These are phyloP conservation scores for Drosophila sucinea DNA, from an alignment of 1,140 invertebrate genomes.

Conservation along the genomic window DNA sequence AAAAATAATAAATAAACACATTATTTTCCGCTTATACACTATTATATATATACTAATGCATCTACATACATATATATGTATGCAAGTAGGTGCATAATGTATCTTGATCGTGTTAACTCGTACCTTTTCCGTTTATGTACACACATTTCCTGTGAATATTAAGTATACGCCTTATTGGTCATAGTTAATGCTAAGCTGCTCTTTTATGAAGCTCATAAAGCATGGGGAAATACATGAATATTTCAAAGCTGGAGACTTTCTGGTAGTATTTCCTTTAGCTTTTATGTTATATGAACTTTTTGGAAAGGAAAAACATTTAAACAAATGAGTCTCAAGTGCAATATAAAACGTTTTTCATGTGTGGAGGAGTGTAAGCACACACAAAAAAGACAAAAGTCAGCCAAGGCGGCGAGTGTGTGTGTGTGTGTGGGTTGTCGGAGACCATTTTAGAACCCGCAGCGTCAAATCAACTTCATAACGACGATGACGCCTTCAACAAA, in stretches of 20 bases:
- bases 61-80: too few relatives aligned
- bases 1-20: not conserved
- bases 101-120: not conserved
- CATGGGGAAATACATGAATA: constrained; percentile 32
- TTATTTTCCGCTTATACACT: too few relatives aligned
- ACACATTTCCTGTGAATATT: constrained; percentile 12
- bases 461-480: constrained; percentile 66
- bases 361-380: constrained; percentile 27
- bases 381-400: not conserved
- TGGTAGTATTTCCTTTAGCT: constrained; percentile 4
- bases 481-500: constrained; percentile 51
- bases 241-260: constrained; percentile 23
- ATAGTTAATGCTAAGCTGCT: not conserved
- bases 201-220: constrained; percentile 16
- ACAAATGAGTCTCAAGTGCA: constrained; percentile 70
- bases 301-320: constrained; percentile 46
- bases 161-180: constrained; percentile 45
- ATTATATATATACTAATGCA: too few relatives aligned
- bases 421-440: constrained; percentile 5
- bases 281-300: not conserved
- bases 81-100: not conserved
- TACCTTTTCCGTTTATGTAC: not conserved
- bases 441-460: constrained; percentile 37
- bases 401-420: constrained; percentile 30
- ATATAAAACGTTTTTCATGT: constrained; percentile 71